phyloP scores from a whole-genome alignment of 1,140 invertebrate genomes.

The Octopus sinensis region DNA sequence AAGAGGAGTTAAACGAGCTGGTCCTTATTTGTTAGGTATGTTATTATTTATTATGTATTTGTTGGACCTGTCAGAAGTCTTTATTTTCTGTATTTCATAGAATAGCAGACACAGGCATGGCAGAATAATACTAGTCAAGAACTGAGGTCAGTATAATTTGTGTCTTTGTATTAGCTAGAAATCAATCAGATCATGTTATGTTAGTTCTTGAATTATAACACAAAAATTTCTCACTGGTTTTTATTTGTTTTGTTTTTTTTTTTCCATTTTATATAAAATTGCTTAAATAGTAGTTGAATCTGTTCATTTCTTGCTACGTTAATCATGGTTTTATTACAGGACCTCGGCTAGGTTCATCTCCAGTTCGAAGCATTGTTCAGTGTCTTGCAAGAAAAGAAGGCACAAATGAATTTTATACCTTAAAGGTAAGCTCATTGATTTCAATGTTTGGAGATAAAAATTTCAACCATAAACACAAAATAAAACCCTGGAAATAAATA shows the following conservation, averaged over 20 bases:
- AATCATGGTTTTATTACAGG: slow-evolving; percentile 50
- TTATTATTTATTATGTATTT: background rate
- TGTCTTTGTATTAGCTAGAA: no score
- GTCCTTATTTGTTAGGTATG: slow-evolving; percentile 68
- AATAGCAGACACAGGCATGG: no score
- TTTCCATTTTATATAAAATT: no score
- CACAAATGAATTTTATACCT: slow-evolving; percentile 73
- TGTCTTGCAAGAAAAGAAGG: slow-evolving; percentile 72
- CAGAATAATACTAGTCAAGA: no score
- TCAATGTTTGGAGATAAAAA: no score
- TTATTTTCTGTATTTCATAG: no score
- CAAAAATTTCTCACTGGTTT: background rate
- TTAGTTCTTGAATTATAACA: background rate
- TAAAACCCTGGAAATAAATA: no score
- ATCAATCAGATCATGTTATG: no score
- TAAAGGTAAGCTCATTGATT: slow-evolving; percentile 64
- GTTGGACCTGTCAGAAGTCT: background rate
- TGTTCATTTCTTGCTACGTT: no score
- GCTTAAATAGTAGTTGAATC: no score
- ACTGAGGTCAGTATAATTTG: no score
- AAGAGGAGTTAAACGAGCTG: slow-evolving; percentile 63
- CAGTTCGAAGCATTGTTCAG: slow-evolving; percentile 76
- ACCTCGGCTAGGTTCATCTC: slow-evolving; percentile 71
- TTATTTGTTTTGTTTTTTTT: background rate
- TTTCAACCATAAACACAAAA: no score